Base-by-base conservation (phyloP, 1,140 invertebrate genomes). In the Battus philenor region DNA sequence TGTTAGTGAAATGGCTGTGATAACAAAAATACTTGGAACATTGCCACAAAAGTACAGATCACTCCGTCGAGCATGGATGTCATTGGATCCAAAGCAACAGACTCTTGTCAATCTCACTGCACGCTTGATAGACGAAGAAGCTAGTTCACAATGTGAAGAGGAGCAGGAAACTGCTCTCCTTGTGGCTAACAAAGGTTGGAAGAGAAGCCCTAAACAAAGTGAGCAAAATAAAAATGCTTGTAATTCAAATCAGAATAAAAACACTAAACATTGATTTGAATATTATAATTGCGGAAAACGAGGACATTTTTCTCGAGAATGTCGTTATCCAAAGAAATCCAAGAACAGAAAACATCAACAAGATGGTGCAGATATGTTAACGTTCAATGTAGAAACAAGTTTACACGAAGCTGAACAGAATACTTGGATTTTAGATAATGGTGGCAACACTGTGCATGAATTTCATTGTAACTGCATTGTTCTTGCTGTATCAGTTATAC, bases 41-140 rank as follows among this genome's bases (percentile, higher is more conserved):
- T 36, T 77, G 29, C 69, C 66, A 8, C 2, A 22, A 0, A 78
- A 74, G 32, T 76, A 58, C 27, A 49, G 62, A 49, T 67, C 65
- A 44, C 31, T 80, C 31, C 61, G 69, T 24, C 68, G 78, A 59
- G 77, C 73, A 1, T 78, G 75, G 70, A 44, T 76, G 34, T 81
- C 68, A 27, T 12, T 81, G 11, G 68, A 72, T 58, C 52, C 62
- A 27, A 47, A 44, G 3, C 62, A 67, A 48, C 72, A 82, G 53
- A 82, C 67, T 10, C 27, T 80, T 8, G 4, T 36, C 9, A 79
- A 81, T 52, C 32, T 81, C n/a, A 79, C 77, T 11, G 53, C 67
- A n/a, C 54, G 75, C n/a, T 54, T 81, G 10, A 26, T 83, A 7
- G 69, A 76, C 52, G 70, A 81, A 44, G 78, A 86, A 50, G 61